Evolutionary conservation across 2,888 invertebrate species (phyloP).

Genomic region (Lasioglossum villosulum): DNA sequence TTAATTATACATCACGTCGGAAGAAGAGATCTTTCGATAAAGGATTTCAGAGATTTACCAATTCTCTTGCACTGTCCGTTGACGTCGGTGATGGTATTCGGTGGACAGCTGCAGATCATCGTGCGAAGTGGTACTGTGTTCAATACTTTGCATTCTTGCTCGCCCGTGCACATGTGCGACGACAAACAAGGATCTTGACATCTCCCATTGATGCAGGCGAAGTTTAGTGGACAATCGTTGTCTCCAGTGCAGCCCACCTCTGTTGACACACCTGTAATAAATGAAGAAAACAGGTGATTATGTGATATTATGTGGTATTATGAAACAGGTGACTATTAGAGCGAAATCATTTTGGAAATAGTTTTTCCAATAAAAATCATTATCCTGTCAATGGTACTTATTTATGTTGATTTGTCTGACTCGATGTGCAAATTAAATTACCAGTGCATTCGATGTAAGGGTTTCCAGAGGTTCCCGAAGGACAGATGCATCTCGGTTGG

Average conservation of each 20-base stretch:
- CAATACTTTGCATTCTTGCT: slow-evolving; percentile 92
- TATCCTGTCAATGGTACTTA: background rate
- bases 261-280: slow-evolving; percentile 64
- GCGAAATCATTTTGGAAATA: too few relatives aligned
- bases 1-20: background rate
- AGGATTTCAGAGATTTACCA: slow-evolving; percentile 74
- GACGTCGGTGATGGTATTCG: slow-evolving; percentile 91
- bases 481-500: slow-evolving; percentile 92
- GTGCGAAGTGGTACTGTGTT: slow-evolving; percentile 93
- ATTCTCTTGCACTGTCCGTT: slow-evolving; percentile 89
- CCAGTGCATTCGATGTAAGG: slow-evolving; percentile 89
- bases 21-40: background rate
- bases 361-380: too few relatives aligned
- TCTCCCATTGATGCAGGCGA: slow-evolving; percentile 91
- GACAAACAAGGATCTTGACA: slow-evolving; percentile 92
- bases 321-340: too few relatives aligned
- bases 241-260: slow-evolving; percentile 90
- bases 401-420: background rate
- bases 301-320: too few relatives aligned
- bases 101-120: slow-evolving; percentile 94
- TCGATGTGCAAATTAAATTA: slow-evolving; percentile 63
- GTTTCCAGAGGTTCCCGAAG: slow-evolving; percentile 91
- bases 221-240: slow-evolving; percentile 90
- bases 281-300: background rate
- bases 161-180: slow-evolving; percentile 90